Conservation (phyloP, 30 jellyfish, hydroid and myxozoan genomes). For the Hydra vulgaris region DNA sequence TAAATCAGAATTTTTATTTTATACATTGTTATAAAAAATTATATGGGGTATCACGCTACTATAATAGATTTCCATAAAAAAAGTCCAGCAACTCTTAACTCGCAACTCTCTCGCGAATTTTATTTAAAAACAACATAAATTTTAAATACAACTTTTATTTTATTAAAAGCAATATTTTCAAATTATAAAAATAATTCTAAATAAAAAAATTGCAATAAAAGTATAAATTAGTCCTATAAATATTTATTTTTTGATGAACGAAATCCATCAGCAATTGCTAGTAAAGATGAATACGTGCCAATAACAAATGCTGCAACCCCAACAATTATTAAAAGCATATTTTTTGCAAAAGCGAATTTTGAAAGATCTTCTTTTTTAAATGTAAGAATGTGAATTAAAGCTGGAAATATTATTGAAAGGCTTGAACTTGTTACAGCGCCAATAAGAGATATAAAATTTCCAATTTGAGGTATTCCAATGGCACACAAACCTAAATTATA, state of each 20-base stretch:
- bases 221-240: background rate
- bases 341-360: slow-evolving; percentile 34
- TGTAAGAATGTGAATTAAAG: slow-evolving; percentile 71
- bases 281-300: slow-evolving; percentile 71
- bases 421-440: slow-evolving; percentile 97
- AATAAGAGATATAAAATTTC: slow-evolving; percentile 69
- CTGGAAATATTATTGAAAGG: slow-evolving; percentile 91
- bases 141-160: no score
- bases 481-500: slow-evolving; percentile 79
- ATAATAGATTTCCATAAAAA: no score
- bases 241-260: background rate
- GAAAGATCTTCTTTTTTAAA: slow-evolving; percentile 64
- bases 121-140: no score
- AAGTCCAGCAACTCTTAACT: no score
- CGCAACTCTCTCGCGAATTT: no score
- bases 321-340: slow-evolving; percentile 38
- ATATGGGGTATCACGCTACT: no score
- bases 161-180: no score
- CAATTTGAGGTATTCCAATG: slow-evolving; percentile 82
- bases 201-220: background rate
- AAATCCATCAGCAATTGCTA: slow-evolving; percentile 73
- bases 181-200: no score
- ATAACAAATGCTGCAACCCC: slow-evolving; percentile 65
- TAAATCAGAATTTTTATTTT: no score
- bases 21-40: no score